Evolutionary conservation across 2,797 vertebrate genomes (phyloP), one percentile per base, ranked within the genome.

Genomic region (Orientallactaga sibirica): DNA sequence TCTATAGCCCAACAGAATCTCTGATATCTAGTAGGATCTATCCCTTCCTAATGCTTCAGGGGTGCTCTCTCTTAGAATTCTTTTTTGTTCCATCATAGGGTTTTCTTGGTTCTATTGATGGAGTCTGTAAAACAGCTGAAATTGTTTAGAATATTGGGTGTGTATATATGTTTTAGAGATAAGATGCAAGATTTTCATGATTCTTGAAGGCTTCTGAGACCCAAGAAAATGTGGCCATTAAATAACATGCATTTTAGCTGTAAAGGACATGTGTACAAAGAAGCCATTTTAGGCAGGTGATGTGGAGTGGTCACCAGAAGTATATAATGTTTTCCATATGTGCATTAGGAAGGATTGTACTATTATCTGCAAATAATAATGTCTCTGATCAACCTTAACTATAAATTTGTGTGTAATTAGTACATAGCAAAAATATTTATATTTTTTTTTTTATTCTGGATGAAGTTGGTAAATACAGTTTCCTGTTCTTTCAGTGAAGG

Each of bases 391-490:
- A 68, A 43, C 41, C 15, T 52, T 87, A 74, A 70, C 76, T 90
- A 11, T 85, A 88, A 94, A 92, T 62, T 52, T 82, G 52, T 80
- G 48, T 27, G 27, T 84, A 76, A 85, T 96, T 55, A 80, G 70
- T 79, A 48, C 7, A 67, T 52, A 73, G 78, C 18, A 90, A 62
- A 91, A 94, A 79, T 80, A 86, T 73, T 89, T 92, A 76, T 71
- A 11, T 91, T 68, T 83, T 93, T 95, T 77, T 76, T 90, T 94
- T 91, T 22, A 37, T 58, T 19, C 90, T 90, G n/a, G 29, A 11
- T 94, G 86, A 76, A 90, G 92, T 92, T 93, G 82, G 22, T 90
- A 91, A 68, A 19, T 82, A n/a, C 22, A 14, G 91, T 86, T 85
- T 82, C 71, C 52, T 82, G 84, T 92, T 90, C n/a, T 25, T 86